phyloP scores from a whole-genome alignment of 2,113 vertebrate species.

The Apteryx mantelli region DNA sequence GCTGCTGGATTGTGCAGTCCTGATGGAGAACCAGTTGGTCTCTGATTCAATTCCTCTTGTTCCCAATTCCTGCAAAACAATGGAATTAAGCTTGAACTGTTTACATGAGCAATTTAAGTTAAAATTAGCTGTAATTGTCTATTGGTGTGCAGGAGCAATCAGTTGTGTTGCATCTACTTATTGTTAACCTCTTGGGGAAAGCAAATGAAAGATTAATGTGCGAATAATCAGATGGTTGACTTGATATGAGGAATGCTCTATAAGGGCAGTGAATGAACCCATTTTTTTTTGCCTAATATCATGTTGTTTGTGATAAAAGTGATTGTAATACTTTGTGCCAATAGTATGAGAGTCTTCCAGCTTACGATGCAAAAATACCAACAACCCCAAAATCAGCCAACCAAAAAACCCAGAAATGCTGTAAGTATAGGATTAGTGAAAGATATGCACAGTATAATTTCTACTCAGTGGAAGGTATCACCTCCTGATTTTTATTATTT shows the following conservation, averaged over 20 bases:
- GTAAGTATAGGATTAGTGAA: background rate
- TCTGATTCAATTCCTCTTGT: background rate
- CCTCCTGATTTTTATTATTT: background rate
- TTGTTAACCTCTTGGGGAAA: background rate
- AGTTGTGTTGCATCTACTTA: background rate
- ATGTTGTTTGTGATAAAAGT: background rate
- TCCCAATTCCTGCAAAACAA: background rate
- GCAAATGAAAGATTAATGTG: background rate
- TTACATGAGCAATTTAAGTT: constrained; percentile 78
- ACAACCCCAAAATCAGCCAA: background rate
- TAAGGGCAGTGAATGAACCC: background rate
- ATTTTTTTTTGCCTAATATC: background rate
- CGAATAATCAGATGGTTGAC: background rate
- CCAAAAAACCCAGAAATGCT: background rate
- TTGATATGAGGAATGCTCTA: background rate
- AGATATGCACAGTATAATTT: background rate
- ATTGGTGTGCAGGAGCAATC: constrained; percentile 68
- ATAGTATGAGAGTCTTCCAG: background rate
- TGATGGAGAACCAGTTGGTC: background rate
- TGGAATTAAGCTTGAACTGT: constrained; percentile 19
- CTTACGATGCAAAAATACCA: background rate
- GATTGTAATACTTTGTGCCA: background rate
- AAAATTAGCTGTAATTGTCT: constrained; percentile 79
- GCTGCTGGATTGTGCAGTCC: background rate
- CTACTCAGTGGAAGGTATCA: background rate